Evolutionary conservation across 2,888 invertebrate species (phyloP).

Genomic region (Zeuzera pyrina): DNA sequence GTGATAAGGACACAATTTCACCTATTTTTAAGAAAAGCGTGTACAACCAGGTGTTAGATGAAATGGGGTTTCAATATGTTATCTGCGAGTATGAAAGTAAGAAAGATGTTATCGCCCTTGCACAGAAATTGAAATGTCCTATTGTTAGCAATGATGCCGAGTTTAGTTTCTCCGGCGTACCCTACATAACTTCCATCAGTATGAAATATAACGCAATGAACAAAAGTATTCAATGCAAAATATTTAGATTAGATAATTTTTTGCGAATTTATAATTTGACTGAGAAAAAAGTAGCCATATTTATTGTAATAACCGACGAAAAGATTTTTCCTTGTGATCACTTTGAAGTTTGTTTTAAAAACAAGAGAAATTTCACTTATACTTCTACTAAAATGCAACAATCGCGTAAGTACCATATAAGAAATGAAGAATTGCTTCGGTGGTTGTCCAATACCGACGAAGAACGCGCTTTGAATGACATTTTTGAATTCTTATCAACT

Average conservation of each 20-base stretch:
- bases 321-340: constrained; percentile 16
- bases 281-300: constrained; percentile 21
- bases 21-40: constrained; percentile 25
- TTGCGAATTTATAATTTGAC: constrained; percentile 18
- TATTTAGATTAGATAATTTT: constrained; percentile 21
- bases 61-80: constrained; percentile 25
- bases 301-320: constrained; percentile 23
- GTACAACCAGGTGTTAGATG: constrained; percentile 25
- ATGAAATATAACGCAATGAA: constrained; percentile 10
- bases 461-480: not conserved
- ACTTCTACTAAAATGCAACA: not conserved
- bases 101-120: constrained; percentile 28
- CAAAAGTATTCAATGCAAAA: constrained; percentile 14
- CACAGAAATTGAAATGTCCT: constrained; percentile 26
- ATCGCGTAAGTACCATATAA: not conserved
- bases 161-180: constrained; percentile 24
- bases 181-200: constrained; percentile 23
- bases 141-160: constrained; percentile 28
- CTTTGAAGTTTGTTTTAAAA: constrained; percentile 19
- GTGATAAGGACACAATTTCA: not conserved
- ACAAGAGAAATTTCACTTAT: not conserved
- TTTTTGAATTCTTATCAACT: not conserved
- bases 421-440: not conserved
- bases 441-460: not conserved
- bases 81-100: constrained; percentile 24